phyloP scores from a whole-genome alignment of 2,888 invertebrate species.

The Pedicia rivosa region DNA sequence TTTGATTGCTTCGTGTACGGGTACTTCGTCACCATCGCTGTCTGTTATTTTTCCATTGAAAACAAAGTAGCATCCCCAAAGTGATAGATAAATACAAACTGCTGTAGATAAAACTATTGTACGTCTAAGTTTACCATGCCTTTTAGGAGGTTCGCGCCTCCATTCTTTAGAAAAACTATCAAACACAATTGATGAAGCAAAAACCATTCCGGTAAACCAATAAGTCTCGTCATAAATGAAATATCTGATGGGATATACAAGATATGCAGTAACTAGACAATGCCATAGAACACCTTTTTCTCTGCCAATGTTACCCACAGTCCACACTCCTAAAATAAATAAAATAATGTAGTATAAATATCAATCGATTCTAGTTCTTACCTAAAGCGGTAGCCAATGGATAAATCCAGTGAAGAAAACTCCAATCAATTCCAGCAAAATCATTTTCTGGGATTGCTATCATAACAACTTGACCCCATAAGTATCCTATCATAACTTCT shows the following conservation, averaged over 20 bases:
- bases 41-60: constrained; percentile 79
- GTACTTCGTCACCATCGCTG: constrained; percentile 72
- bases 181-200: constrained; percentile 51
- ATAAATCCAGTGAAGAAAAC: constrained; percentile 51
- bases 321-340: constrained; percentile 58
- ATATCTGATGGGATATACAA: constrained; percentile 49
- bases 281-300: constrained; percentile 58
- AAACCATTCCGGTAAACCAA: constrained; percentile 49
- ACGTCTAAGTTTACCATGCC: constrained; percentile 32
- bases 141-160: constrained; percentile 46
- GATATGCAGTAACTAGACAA: constrained; percentile 50
- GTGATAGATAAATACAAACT: constrained; percentile 46
- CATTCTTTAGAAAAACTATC: constrained; percentile 65
- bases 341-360: background rate
- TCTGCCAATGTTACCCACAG: constrained; percentile 79
- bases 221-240: constrained; percentile 57
- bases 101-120: constrained; percentile 41
- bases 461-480: constrained; percentile 61
- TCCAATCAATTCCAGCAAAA: constrained; percentile 51
- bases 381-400: constrained; percentile 59
- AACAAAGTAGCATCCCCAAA: constrained; percentile 68
- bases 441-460: constrained; percentile 64
- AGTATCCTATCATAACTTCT: constrained; percentile 58
- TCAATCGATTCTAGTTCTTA: constrained; percentile 24
- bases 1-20: constrained; percentile 70